These are phyloP conservation scores for Chiridota heheva DNA, from an alignment of 35 echinoderm and acorn worm genomes.

Conservation along the genomic window DNA sequence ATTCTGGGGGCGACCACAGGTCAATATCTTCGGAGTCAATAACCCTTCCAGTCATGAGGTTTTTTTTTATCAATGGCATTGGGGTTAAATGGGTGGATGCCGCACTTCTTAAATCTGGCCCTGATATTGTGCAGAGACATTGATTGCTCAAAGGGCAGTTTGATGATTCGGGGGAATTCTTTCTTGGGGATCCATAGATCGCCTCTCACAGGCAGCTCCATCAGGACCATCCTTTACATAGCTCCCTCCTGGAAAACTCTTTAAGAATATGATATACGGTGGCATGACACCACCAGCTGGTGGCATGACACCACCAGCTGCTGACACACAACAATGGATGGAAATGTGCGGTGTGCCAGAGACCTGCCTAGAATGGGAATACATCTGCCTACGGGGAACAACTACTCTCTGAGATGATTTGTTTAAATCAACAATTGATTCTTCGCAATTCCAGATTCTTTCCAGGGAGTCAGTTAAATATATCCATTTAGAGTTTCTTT, in stretches of 20 bases:
- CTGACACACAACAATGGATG: slow-evolving; percentile 27
- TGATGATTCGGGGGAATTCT: slow-evolving; percentile 1
- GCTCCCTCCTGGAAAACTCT: slow-evolving; percentile 27
- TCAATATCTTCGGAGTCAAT: neutral
- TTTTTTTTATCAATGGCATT: slow-evolving; percentile 39
- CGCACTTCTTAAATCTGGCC: slow-evolving; percentile 23
- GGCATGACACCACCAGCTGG: slow-evolving; percentile 26
- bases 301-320: slow-evolving; percentile 33
- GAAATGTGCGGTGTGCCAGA: slow-evolving; percentile 10
- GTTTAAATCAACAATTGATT: slow-evolving; percentile 43
- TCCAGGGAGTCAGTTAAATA: neutral
- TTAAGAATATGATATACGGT: slow-evolving; percentile 14
- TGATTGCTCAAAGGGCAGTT: neutral
- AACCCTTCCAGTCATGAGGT: neutral
- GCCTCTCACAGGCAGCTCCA: neutral
- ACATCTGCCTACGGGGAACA: neutral
- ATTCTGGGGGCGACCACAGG: slow-evolving; percentile 2
- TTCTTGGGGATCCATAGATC: slow-evolving; percentile 24
- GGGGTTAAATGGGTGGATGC: slow-evolving; percentile 34
- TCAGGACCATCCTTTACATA: slow-evolving; percentile 17
- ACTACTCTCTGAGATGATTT: slow-evolving; percentile 40
- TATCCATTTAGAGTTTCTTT: neutral
- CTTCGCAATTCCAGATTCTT: slow-evolving; percentile 43
- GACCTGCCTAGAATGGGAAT: slow-evolving; percentile 12
- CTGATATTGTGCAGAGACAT: slow-evolving; percentile 48